These are phyloP conservation scores for Chaetodon trifasciatus DNA, from an alignment of 2,797 vertebrate species.

Conservation along the genomic window DNA sequence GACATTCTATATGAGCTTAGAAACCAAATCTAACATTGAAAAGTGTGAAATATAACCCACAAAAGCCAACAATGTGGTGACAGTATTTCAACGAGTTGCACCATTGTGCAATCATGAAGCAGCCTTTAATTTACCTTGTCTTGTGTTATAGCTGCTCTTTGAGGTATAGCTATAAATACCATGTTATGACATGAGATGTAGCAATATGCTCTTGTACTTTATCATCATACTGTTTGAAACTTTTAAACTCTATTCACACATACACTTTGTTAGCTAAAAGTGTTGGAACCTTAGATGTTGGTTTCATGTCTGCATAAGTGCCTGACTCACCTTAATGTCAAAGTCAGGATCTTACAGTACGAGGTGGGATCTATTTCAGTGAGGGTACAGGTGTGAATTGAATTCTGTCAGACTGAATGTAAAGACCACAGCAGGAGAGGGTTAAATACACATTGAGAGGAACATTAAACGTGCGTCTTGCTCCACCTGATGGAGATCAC, in stretches of 20 bases:
- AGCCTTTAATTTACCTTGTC: slow-evolving; percentile 32
- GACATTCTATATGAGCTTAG: not conserved
- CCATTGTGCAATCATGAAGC: slow-evolving; percentile 44
- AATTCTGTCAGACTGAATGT: not conserved
- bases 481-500: not conserved
- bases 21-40: not conserved
- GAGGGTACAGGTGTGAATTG: not conserved
- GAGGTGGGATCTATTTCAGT: not conserved
- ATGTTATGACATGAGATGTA: not conserved
- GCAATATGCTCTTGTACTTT: not conserved
- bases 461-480: not conserved
- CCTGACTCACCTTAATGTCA: not conserved
- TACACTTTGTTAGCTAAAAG: not conserved
- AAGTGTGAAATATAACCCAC: slow-evolving; percentile 13
- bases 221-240: not conserved
- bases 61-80: slow-evolving; percentile 9
- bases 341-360: not conserved
- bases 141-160: slow-evolving; percentile 19
- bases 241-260: not conserved
- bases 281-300: not conserved
- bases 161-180: slow-evolving; percentile 16
- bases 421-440: not conserved
- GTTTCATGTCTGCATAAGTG: no score
- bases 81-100: slow-evolving; percentile 54
- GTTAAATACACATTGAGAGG: not conserved